Evolutionary conservation across 2,113 vertebrate species (phyloP), one percentile per base, ranked within the genome.

Genomic region (Petrocephalus microphthalmus): DNA sequence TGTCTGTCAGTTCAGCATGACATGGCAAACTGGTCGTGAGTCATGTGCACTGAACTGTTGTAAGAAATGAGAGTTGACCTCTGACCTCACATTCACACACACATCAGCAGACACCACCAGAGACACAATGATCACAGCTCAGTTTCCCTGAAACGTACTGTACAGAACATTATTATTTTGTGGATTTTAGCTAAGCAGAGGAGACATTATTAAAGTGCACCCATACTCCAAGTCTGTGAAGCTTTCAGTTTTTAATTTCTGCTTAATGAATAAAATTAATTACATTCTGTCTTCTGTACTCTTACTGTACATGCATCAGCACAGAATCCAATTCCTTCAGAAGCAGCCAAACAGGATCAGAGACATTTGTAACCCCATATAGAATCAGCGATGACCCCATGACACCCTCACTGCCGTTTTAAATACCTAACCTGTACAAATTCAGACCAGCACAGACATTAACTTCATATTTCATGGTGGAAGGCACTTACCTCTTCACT

Each of bases 1-100:
- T 93, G 93, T 94, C 94, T 86, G 93, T 94, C 45, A 89, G 90
- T 82, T 93, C 89, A 37, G 85, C 52, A 45, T 89, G 53, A 45
- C 93, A 89, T 64, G 57, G n/a, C 57, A 64, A 25, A 22, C 89
- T 89, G 93, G 92, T 93, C 91, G 88, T 64, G 88, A 85, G 86
- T 83, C 42, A 64, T 20, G 85, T 53, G 47, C 88, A 84, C 52
- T 53, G 54, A 71, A 88, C 74, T 81, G n/a, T 85, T 74, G 5
- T 49, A 29, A 20, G 57, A 7, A 67, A 57, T 87, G 91, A 91
- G 42, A 88, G 87, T 45, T 90, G 87, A 92, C 88, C 89, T 91
- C 45, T 78, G 92, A 90, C 88, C 49, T 83, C 90, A 83, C 81
- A 86, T 52, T 22, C 29, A 60, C 22, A 47, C 84, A 47, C 60